Base-by-base conservation (phyloP, 2,888 invertebrate species). In the Cephus pygmeus region DNA sequence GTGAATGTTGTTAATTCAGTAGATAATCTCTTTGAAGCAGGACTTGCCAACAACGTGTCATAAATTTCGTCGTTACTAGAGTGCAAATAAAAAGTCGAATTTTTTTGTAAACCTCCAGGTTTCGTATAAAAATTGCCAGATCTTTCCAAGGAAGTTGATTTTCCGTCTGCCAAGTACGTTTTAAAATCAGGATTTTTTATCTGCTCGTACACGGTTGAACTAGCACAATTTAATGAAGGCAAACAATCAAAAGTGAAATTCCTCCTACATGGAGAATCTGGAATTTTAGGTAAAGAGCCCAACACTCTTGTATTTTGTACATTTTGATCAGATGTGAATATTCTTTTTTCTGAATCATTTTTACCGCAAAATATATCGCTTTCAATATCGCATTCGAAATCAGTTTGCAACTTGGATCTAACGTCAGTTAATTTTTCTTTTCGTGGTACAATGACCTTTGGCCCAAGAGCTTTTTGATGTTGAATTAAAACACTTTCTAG, bases 401-500 rank as follows among this genome's bases (percentile, higher is more conserved):
- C 88, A 4, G 87, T 85, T 83, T 78, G 90, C 86, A 79, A 91
- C 87, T n/a, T 90, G 85, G 75, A 88, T 85, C 81, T 89, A 88
- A 68, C 82, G 81, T 76, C 74, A 40, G 73, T 75, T 6, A 78
- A 77, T 35, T 69, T 78, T 3, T 82, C 84, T 35, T 73, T 80
- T 69, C 81, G 77, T 4, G 84, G 81, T 75, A 82, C 76, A 23
- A 85, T 84, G 0, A 85, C 82, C 73, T 82, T 85, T 4, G 83
- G 78, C 34, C 85, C 85, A 1, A 88, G 79, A 76, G 84, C 83
- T 80, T 90, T 91, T 83, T 91, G 91, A 80, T 93, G 93, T 11
- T 93, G 93, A 76, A 93, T 92, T 77, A 95, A 87, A 0, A 94
- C 94, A 80, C 92, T 93, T 88, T 95, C 95, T 0, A 95, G 89